phyloP scores from a whole-genome alignment of 2,888 invertebrate species.

The Acheta domesticus region DNA sequence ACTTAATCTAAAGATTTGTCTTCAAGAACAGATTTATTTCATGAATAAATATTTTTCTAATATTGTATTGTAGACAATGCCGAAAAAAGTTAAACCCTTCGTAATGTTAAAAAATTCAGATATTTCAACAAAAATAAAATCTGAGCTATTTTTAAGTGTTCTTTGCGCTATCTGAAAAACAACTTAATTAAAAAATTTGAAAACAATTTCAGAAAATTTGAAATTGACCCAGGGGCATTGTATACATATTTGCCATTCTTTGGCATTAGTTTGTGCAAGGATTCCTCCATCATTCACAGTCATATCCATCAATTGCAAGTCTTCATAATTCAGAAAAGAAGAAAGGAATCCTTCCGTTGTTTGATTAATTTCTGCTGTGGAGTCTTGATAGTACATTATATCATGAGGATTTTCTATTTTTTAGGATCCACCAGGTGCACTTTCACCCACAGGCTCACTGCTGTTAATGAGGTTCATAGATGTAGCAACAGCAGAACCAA shows the following conservation, averaged over 20 bases:
- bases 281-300: conserved; percentile 69
- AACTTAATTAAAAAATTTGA: too few relatives aligned
- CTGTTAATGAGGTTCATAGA: conserved; percentile 76
- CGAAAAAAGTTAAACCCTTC: too few relatives aligned
- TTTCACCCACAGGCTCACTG: conserved; percentile 62
- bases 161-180: too few relatives aligned
- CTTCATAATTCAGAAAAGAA: conserved; percentile 83
- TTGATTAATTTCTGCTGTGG: conserved; percentile 65
- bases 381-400: conserved; percentile 76
- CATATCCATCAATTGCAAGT: conserved; percentile 88
- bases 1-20: too few relatives aligned
- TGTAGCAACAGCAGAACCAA: conserved; percentile 71
- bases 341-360: conserved; percentile 82
- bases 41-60: too few relatives aligned
- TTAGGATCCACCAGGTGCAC: conserved; percentile 56
- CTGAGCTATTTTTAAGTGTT: too few relatives aligned
- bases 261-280: not conserved
- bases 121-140: too few relatives aligned
- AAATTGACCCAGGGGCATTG: too few relatives aligned
- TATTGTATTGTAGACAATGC: too few relatives aligned
- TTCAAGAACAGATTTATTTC: too few relatives aligned
- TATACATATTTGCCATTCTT: not conserved
- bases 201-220: too few relatives aligned
- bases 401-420: conserved; percentile 70
- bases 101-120: too few relatives aligned